Conservation (phyloP, 1,140 invertebrate genomes). For the Achatina immaculata region DNA sequence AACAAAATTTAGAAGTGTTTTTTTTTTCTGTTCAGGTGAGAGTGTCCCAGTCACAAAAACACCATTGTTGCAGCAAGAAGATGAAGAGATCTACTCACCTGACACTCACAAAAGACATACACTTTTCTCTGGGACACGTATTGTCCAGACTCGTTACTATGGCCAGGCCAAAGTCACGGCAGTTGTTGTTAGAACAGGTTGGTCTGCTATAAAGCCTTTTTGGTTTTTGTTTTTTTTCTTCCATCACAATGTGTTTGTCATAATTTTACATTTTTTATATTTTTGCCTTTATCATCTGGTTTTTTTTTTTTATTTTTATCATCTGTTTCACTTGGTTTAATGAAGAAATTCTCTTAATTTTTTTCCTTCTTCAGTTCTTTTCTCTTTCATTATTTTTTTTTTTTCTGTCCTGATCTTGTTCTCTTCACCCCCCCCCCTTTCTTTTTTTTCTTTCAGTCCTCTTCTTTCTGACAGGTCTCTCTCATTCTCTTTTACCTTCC, state of each 20-base stretch:
- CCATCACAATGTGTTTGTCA: too few species aligned
- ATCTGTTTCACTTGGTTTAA: too few species aligned
- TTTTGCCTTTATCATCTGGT: conserved; percentile 28
- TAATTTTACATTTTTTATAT: conserved; percentile 25
- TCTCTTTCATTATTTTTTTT: not conserved
- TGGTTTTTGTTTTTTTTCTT: too few species aligned
- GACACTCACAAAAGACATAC: conserved; percentile 88
- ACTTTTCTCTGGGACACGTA: conserved; percentile 92
- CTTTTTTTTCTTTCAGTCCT: too few species aligned
- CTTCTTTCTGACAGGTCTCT: too few species aligned
- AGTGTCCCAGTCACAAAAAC: conserved; percentile 94
- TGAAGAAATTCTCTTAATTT: not conserved
- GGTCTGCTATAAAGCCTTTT: not conserved
- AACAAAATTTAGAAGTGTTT: too few species aligned
- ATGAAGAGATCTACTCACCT: conserved; percentile 69
- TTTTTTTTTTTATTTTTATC: conserved; percentile 29
- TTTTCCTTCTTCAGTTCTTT: not conserved
- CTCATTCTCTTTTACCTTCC: too few species aligned
- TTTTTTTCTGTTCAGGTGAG: conserved; percentile 77
- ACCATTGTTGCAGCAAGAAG: conserved; percentile 77
- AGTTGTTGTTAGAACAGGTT: conserved; percentile 83
- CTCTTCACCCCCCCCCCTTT: too few species aligned
- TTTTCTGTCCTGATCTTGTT: too few species aligned
- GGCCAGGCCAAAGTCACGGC: conserved; percentile 79
- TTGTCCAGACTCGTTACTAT: conserved; percentile 96